phyloP scores from a whole-genome alignment of 1,140 invertebrate genomes.

The Drosophila fuyamai region DNA sequence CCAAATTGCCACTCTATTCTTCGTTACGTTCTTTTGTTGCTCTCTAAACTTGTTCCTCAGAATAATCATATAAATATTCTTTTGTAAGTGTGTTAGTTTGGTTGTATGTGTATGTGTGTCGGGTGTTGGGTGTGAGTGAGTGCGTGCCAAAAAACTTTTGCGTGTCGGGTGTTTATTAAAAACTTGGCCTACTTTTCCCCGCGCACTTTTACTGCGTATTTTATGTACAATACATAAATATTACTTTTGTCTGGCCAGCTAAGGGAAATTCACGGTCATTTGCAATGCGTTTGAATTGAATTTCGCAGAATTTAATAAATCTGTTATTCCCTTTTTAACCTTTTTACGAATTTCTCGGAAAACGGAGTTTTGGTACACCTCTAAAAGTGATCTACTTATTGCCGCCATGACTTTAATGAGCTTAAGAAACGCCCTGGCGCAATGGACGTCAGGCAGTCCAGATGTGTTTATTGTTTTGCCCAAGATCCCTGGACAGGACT shows the following conservation, averaged over 20 bases:
- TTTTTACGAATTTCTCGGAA: slow-evolving; percentile 10
- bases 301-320: slow-evolving; percentile 2
- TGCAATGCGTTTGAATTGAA: not conserved
- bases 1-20: slow-evolving; percentile 31
- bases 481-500: slow-evolving; percentile 1
- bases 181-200: slow-evolving; percentile 59
- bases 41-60: slow-evolving; percentile 57
- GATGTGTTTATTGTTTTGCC: slow-evolving; percentile 28
- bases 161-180: slow-evolving; percentile 77
- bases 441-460: not conserved
- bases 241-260: slow-evolving; percentile 48
- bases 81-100: slow-evolving; percentile 49
- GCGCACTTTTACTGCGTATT: slow-evolving; percentile 10
- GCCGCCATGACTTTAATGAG: slow-evolving; percentile 36
- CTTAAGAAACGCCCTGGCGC: slow-evolving; percentile 17
- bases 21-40: slow-evolving; percentile 37
- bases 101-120: slow-evolving; percentile 1
- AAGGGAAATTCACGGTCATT: slow-evolving; percentile 59
- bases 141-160: slow-evolving; percentile 57
- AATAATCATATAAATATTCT: slow-evolving; percentile 81
- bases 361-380: slow-evolving; percentile 3
- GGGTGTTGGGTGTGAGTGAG: slow-evolving; percentile 18
- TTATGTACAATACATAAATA: slow-evolving; percentile 50
- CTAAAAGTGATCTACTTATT: slow-evolving; percentile 25
- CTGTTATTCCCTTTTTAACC: not conserved